These are phyloP conservation scores for Brotogeris chrysoptera DNA, from an alignment of 2,797 vertebrate species.

Conservation along the genomic window DNA sequence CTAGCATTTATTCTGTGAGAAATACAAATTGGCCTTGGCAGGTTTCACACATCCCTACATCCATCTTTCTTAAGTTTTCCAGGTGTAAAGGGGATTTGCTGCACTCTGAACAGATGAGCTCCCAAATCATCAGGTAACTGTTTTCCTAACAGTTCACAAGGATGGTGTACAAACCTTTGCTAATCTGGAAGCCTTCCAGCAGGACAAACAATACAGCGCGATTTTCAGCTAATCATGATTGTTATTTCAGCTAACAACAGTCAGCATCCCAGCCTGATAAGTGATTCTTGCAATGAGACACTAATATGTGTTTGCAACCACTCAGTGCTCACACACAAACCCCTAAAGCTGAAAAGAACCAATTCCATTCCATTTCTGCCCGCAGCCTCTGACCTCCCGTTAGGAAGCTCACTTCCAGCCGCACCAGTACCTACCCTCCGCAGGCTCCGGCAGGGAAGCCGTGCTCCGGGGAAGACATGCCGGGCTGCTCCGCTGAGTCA, in stretches of 20 bases:
- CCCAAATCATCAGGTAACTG: background rate
- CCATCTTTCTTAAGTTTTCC: background rate
- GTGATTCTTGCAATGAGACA: background rate
- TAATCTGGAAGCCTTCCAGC: background rate
- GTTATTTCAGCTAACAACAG: background rate
- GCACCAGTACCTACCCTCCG: conserved; percentile 28
- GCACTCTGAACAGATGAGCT: background rate
- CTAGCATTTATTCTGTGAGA: background rate
- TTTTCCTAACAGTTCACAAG: background rate
- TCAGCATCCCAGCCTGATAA: background rate
- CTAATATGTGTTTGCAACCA: background rate
- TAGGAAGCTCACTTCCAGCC: background rate
- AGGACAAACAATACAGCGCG: background rate
- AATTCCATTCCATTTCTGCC: background rate
- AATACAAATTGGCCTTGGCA: background rate
- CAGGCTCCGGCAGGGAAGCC: conserved; percentile 18
- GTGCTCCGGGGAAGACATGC: conserved; percentile 52
- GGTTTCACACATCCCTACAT: background rate
- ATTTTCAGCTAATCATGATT: background rate
- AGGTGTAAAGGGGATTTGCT: background rate
- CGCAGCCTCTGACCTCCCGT: background rate
- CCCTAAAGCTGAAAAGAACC: background rate
- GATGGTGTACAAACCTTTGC: background rate
- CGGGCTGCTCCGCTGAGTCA: background rate
- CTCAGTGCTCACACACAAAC: background rate